These are phyloP conservation scores for Notolepis coatsorum DNA, from an alignment of 2,797 vertebrate genomes.

Conservation along the genomic window DNA sequence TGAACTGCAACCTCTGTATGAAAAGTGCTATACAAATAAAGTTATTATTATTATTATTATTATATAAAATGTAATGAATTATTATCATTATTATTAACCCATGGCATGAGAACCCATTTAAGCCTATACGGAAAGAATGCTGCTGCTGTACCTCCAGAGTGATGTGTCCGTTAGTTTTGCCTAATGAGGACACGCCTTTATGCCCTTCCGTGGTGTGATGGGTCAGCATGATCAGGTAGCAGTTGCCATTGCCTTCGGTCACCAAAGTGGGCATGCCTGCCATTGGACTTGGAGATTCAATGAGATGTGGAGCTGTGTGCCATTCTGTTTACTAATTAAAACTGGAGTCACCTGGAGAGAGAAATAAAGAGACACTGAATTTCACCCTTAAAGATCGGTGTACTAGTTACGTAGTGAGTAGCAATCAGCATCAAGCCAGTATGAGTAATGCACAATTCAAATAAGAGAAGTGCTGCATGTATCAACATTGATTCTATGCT, in stretches of 20 bases:
- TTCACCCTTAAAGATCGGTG: too few species aligned
- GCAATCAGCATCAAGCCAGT: too few species aligned
- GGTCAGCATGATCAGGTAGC: constrained; percentile 92
- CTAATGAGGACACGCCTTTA: constrained; percentile 77
- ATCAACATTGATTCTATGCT: too few species aligned
- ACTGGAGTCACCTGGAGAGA: constrained; percentile 73
- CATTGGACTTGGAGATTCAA: constrained; percentile 84
- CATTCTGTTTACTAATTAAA: constrained; percentile 76
- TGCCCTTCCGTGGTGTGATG: constrained; percentile 81
- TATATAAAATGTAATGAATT: too few species aligned
- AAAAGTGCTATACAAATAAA: too few species aligned
- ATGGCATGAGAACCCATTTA: background rate
- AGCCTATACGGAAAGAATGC: background rate
- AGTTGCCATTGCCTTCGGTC: constrained; percentile 91
- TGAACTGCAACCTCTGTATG: too few species aligned
- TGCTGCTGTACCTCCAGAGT: constrained; percentile 81
- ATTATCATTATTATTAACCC: too few species aligned
- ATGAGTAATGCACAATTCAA: too few species aligned
- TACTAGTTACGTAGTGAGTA: too few species aligned
- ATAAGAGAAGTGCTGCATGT: too few species aligned
- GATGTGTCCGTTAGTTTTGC: constrained; percentile 82
- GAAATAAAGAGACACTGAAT: too few species aligned
- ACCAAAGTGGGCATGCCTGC: constrained; percentile 86
- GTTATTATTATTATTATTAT: too few species aligned
- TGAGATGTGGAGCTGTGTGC: constrained; percentile 75